phyloP scores from a whole-genome alignment of 1,140 invertebrate genomes.

The Paraescarpia echinospica region DNA sequence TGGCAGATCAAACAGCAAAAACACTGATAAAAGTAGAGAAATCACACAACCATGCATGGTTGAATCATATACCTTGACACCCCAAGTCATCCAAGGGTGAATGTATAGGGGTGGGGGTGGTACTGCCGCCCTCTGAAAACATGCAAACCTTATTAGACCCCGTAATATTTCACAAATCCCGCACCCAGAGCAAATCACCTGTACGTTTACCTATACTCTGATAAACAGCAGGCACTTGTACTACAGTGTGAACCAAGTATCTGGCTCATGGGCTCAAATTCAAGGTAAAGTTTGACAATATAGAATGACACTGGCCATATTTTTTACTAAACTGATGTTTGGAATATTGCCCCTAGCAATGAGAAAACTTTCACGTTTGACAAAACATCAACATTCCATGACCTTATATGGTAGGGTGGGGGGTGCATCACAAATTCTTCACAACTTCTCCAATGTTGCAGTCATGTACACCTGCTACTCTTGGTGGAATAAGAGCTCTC shows the following conservation, averaged over 20 bases:
- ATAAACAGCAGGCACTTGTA: background rate
- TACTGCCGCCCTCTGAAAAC: constrained; percentile 6
- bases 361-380: too few relatives aligned
- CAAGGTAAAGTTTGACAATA: too few relatives aligned
- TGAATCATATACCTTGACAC: background rate
- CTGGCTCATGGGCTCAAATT: too few relatives aligned
- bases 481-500: constrained; percentile 40
- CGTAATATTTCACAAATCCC: background rate
- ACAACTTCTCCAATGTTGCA: too few relatives aligned
- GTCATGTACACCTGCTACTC: constrained; percentile 38
- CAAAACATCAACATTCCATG: too few relatives aligned
- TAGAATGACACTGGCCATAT: too few relatives aligned
- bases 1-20: background rate
- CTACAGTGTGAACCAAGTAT: too few relatives aligned
- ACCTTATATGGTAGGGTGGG: constrained; percentile 29
- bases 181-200: background rate
- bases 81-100: background rate
- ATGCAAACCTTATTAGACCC: constrained; percentile 2
- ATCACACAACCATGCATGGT: background rate
- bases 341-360: too few relatives aligned
- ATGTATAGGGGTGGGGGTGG: background rate
- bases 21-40: background rate
- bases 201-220: background rate
- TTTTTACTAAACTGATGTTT: too few relatives aligned
- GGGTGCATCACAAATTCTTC: constrained; percentile 35